phyloP scores from a whole-genome alignment of 2,113 vertebrate genomes.

The Anas platyrhynchos region DNA sequence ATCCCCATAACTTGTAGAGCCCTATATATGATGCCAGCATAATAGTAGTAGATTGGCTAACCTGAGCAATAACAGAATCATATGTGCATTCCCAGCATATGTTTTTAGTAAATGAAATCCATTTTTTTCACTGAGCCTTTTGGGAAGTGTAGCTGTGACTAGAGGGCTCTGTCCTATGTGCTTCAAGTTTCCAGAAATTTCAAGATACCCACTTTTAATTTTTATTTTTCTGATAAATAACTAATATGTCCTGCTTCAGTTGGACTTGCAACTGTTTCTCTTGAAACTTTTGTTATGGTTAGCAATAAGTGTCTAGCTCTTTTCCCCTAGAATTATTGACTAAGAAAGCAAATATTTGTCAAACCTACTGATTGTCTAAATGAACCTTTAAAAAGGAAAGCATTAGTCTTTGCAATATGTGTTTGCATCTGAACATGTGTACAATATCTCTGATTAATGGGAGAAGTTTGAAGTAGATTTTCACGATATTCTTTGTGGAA shows the following conservation, averaged over 20 bases:
- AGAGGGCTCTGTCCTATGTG: neutral
- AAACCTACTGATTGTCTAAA: neutral
- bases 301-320: neutral
- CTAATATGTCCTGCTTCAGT: neutral
- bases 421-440: neutral
- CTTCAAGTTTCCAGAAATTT: neutral
- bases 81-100: neutral
- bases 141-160: accelerated
- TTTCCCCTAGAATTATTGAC: neutral
- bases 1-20: neutral
- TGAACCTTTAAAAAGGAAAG: neutral
- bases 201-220: neutral
- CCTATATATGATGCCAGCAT: neutral
- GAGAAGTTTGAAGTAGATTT: neutral
- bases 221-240: neutral
- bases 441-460: neutral
- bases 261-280: neutral
- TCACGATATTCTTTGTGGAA: neutral
- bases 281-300: neutral
- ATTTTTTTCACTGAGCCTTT: neutral
- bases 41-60: neutral
- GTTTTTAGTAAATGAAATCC: neutral
- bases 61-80: neutral
- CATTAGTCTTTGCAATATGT: neutral
- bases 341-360: neutral